Conservation (phyloP, 2,888 invertebrate species). For the Leptopilina myrica region DNA sequence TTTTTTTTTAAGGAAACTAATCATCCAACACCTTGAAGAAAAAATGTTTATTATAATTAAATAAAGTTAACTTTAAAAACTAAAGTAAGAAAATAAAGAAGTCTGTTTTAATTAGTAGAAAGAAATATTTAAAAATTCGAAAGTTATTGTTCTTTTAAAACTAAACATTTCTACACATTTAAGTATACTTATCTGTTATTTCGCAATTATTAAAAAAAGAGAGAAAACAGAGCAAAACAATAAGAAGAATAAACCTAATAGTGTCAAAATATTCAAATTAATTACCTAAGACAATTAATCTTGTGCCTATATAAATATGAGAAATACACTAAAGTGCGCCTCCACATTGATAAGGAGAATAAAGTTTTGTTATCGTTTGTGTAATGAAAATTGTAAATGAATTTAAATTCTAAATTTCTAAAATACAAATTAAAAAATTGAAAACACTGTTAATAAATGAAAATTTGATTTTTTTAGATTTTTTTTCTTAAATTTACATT, state of each 20-base stretch:
- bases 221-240: not conserved
- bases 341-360: not conserved
- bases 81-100: not conserved
- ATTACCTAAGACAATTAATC: slow-evolving; percentile 19
- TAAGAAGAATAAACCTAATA: slow-evolving; percentile 6
- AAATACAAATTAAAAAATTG: not conserved
- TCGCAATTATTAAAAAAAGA: not conserved
- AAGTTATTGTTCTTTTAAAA: not conserved
- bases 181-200: not conserved
- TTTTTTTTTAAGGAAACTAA: not conserved
- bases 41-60: not conserved
- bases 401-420: slow-evolving; percentile 21
- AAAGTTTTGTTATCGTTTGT: not conserved
- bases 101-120: not conserved
- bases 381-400: not conserved
- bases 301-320: slow-evolving; percentile 19
- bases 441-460: not conserved
- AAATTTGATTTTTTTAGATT: not conserved
- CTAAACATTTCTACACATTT: not conserved
- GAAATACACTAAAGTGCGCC: slow-evolving; percentile 20
- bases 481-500: not conserved
- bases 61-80: not conserved
- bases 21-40: not conserved
- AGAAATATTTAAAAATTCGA: not conserved
- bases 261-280: not conserved